Percentiles rank a stretch among this genome's conserved stretches.
phyloP scores from a whole-genome alignment of 2,888 invertebrate species.

The Conistra vaccinii region DNA sequence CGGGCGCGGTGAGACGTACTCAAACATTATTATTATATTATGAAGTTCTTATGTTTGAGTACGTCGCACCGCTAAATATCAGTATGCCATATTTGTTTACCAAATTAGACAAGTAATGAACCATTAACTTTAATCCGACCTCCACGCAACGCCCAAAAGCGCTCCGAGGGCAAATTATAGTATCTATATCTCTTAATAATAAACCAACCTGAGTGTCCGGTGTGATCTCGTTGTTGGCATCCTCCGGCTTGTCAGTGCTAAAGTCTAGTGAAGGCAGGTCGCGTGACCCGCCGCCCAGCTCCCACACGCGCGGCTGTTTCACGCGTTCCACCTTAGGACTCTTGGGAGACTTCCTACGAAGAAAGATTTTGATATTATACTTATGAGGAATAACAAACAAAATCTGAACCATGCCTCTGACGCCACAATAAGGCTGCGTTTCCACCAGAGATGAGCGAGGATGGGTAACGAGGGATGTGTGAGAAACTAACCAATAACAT shows the following conservation, averaged over 20 bases:
- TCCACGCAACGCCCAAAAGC: too few relatives aligned
- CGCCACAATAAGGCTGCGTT: too few relatives aligned
- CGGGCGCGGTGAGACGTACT: too few relatives aligned
- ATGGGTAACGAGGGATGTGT: too few relatives aligned
- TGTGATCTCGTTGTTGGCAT: constrained; percentile 88
- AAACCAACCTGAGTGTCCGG: constrained; percentile 89
- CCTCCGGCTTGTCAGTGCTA: constrained; percentile 94
- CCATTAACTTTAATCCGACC: neutral
- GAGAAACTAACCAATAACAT: too few relatives aligned
- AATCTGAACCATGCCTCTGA: neutral
- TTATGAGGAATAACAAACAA: neutral
- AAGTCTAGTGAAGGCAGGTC: constrained; percentile 95
- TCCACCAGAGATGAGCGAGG: too few relatives aligned
- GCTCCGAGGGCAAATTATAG: too few relatives aligned
- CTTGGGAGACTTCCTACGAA: constrained; percentile 79
- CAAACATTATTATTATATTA: too few relatives aligned
- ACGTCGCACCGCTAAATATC: too few relatives aligned
- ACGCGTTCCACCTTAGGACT: constrained; percentile 93
- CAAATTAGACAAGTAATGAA: neutral
- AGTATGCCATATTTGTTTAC: constrained; percentile 1
- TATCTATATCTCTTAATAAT: neutral
- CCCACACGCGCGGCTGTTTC: constrained; percentile 98
- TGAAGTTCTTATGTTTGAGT: too few relatives aligned
- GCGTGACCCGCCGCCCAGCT: constrained; percentile 94
- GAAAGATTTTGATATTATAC: neutral